Evolutionary conservation across 2,888 invertebrate genomes (phyloP).

Genomic region (Endomychus coccineus): DNA sequence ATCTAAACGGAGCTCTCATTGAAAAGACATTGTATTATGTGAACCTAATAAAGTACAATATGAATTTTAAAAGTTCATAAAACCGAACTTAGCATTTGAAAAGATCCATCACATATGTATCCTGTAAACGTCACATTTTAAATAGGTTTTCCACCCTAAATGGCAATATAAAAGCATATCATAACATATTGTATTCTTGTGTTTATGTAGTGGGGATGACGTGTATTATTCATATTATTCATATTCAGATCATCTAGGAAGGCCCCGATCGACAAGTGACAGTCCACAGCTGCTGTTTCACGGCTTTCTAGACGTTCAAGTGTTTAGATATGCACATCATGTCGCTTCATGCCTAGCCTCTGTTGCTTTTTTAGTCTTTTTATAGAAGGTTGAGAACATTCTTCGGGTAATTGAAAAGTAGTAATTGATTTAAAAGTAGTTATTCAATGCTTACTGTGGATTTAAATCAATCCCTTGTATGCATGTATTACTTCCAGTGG

Average conservation of each 20-base stretch:
- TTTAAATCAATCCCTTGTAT: no score
- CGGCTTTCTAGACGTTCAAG: conserved; percentile 36
- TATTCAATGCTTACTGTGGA: no score
- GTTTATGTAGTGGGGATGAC: conserved; percentile 37
- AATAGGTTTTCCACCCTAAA: conserved; percentile 43
- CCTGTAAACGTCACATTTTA: conserved; percentile 44
- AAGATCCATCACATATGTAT: conserved; percentile 34
- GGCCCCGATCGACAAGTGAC: conserved; percentile 44
- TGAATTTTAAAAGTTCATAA: conserved; percentile 37
- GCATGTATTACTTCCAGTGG: no score
- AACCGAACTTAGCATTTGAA: conserved; percentile 41
- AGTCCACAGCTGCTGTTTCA: conserved; percentile 44
- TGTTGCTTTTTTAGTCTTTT: no score
- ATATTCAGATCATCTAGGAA: conserved; percentile 39
- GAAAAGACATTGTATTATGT: conserved; percentile 19
- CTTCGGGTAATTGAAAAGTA: no score
- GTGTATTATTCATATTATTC: conserved; percentile 40
- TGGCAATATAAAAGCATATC: conserved; percentile 40
- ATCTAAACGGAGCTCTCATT: conserved; percentile 11
- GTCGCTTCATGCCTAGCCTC: no score
- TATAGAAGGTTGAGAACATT: no score
- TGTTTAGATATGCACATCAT: conserved; percentile 36
- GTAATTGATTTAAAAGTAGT: no score
- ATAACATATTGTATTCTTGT: conserved; percentile 37
- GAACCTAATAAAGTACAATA: conserved; percentile 30